These are phyloP conservation scores for Cephus pygmeus DNA, from an alignment of 2,888 invertebrate genomes.

Conservation along the genomic window DNA sequence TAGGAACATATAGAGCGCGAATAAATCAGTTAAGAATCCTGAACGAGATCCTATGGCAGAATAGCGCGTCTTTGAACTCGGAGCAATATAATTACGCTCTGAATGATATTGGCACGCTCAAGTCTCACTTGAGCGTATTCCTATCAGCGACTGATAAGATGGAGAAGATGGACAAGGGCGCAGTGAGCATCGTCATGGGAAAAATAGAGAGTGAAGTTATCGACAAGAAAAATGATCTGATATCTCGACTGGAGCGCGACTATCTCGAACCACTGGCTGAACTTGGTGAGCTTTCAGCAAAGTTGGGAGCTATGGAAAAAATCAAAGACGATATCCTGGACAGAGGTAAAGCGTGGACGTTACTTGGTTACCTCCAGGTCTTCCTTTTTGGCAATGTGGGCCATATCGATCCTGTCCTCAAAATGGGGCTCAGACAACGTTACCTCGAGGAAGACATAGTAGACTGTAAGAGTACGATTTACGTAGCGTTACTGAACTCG, in stretches of 20 bases:
- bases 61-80: conserved; percentile 69
- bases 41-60: conserved; percentile 73
- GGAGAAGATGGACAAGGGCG: conserved; percentile 2
- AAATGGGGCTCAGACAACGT: conserved; percentile 77
- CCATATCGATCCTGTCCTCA: conserved; percentile 84
- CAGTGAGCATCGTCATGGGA: conserved; percentile 11
- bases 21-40: conserved; percentile 68
- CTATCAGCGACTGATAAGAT: conserved; percentile 21
- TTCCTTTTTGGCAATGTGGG: conserved; percentile 52
- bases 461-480: conserved; percentile 70
- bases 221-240: conserved; percentile 18
- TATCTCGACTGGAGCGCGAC: background rate
- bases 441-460: conserved; percentile 78
- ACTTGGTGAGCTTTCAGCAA: conserved; percentile 15
- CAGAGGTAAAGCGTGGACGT: conserved; percentile 52
- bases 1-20: conserved; percentile 69
- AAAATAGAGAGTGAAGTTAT: conserved; percentile 14
- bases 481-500: conserved; percentile 71
- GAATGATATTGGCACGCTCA: conserved; percentile 46
- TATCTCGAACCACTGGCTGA: conserved; percentile 12
- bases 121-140: conserved; percentile 38
- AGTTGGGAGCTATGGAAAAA: conserved; percentile 23
- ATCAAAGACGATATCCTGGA: conserved; percentile 23
- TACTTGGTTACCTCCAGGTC: conserved; percentile 54
- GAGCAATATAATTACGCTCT: conserved; percentile 62